Evolutionary conservation across 37 sponge, comb jelly and placozoan species (phyloP), one percentile per base, ranked within the genome.

Genomic region (Mnemiopsis leidyi): DNA sequence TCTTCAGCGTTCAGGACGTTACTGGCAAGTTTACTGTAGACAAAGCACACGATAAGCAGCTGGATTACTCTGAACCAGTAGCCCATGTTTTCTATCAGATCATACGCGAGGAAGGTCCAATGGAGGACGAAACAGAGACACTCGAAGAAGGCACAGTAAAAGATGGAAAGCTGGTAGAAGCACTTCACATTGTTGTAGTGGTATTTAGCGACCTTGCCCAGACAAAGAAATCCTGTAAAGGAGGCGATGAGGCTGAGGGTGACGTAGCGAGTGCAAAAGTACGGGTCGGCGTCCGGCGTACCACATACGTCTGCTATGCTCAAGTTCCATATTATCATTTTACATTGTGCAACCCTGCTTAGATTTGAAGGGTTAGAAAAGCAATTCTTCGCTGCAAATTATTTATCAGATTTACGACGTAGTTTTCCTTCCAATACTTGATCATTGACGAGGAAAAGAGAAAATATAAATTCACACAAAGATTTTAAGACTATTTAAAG

Each of bases 11-110:
- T 85, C 90, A 85, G 90, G 3, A 85, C 90, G 26, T 37, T 38
- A 25, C 90, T 85, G 0, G 90, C 90, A 5, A 85, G 61, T 33
- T 85, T 85, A 33, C 90, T 85, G 61, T 85, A 85, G 25, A 28
- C n/a, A 23, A 85, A 85, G 29, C 90, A 85, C 1, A 85, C 61
- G 39, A 85, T 85, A 3, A 85, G 48, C 38, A 85, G 90, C 61
- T 85, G 90, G 5, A 85, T 40, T 25, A 85, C 90, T 61, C 90
- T 13, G 90, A 85, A 85, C 90, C 90, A 85, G 61, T 85, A 85
- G 16, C 90, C 90, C 25, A 85, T 28, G 90, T 85, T 85, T 26
- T 85, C 90, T 0, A 85, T 39, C 2, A 85, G 29, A 40, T 85
- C 90, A 39, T 39, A 85, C 25, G 90, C 25, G 3, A 85, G 48